Conservation (phyloP, 2,888 invertebrate species). For the Athalia rosae region DNA sequence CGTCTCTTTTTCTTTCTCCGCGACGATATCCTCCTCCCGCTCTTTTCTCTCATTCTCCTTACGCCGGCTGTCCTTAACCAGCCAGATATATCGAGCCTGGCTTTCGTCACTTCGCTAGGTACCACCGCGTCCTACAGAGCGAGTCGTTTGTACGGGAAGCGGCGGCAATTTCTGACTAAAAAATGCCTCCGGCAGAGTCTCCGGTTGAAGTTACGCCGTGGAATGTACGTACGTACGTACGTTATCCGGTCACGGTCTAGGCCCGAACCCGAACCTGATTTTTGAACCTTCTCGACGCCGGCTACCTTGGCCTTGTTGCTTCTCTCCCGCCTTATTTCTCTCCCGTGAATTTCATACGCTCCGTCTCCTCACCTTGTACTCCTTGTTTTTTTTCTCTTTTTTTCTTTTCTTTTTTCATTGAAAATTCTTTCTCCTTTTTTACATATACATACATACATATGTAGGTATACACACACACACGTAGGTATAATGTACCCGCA, state of each 20-base stretch:
- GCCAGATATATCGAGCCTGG: constrained; percentile 1
- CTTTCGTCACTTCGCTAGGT: constrained; percentile 9
- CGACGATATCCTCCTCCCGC: background rate
- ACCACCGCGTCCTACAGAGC: no score
- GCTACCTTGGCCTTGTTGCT: constrained; percentile 43
- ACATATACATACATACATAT: background rate
- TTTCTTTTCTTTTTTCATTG: background rate
- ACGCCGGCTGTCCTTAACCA: constrained; percentile 34
- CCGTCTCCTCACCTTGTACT: background rate
- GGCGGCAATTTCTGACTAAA: constrained; percentile 6
- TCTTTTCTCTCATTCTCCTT: background rate
- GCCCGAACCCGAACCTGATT: constrained; percentile 8
- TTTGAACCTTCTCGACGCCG: constrained; percentile 31
- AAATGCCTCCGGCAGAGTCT: constrained; percentile 27
- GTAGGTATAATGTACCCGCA: background rate
- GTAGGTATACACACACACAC: background rate
- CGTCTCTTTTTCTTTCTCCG: constrained; percentile 26
- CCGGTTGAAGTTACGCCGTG: constrained; percentile 22
- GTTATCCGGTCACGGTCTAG: constrained; percentile 38
- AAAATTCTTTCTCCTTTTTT: no score
- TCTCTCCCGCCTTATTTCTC: constrained; percentile 28
- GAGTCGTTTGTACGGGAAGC: background rate
- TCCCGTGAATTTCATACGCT: background rate
- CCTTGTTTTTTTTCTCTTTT: background rate
- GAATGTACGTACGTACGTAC: no score